These are phyloP conservation scores for Hypolimnas misippus DNA, from an alignment of 2,888 invertebrate genomes.

Conservation along the genomic window DNA sequence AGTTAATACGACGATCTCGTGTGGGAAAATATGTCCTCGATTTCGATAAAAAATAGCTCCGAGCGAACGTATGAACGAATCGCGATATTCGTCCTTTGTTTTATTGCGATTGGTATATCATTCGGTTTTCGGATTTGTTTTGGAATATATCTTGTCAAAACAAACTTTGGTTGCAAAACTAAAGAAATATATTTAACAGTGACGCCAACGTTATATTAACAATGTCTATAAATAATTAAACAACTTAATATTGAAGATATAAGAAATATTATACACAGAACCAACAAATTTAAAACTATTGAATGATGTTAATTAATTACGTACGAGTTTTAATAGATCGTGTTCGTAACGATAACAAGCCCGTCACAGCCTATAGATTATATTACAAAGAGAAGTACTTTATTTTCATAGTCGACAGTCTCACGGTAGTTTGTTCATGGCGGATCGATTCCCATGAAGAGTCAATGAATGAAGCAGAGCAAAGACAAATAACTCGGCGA, in stretches of 20 bases:
- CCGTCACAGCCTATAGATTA: slow-evolving; percentile 11
- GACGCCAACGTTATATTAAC: no score
- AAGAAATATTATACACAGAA: no score
- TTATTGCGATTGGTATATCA: slow-evolving; percentile 12
- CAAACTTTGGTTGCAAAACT: no score
- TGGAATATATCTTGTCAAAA: not conserved
- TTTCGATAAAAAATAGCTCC: slow-evolving; percentile 26
- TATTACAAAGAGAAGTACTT: slow-evolving; percentile 18
- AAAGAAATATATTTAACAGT: no score
- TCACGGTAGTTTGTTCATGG: slow-evolving; percentile 21
- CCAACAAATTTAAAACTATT: not conserved
- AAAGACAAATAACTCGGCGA: slow-evolving; percentile 23
- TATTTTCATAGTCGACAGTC: slow-evolving; percentile 21
- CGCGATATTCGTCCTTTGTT: slow-evolving; percentile 13
- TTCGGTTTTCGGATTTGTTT: not conserved
- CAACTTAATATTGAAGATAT: no score
- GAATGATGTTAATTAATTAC: not conserved
- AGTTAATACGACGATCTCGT: slow-evolving; percentile 21
- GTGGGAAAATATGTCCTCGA: slow-evolving; percentile 33
- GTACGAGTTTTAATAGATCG: not conserved
- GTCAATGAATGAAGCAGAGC: slow-evolving; percentile 23
- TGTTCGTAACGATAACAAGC: slow-evolving; percentile 2
- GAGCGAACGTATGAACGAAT: slow-evolving; percentile 23
- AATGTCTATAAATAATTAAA: no score
- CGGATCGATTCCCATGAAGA: slow-evolving; percentile 22